Conservation (phyloP, 2,888 invertebrate genomes). For the Agrilus mali region DNA sequence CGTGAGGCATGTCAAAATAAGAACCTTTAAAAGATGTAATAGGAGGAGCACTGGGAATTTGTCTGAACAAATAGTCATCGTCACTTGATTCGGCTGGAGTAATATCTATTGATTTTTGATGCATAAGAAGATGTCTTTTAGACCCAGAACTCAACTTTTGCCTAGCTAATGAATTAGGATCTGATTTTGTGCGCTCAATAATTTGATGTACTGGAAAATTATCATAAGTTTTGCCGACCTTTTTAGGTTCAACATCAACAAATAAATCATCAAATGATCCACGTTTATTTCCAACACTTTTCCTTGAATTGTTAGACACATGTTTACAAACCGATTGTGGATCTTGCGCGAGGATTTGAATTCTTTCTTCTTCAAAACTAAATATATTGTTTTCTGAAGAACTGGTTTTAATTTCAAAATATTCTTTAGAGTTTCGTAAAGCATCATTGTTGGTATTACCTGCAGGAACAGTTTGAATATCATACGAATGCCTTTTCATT, state of each 20-base stretch:
- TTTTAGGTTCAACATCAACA: conserved; percentile 56
- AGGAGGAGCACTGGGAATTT: conserved; percentile 60
- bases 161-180: conserved; percentile 67
- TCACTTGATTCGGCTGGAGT: conserved; percentile 78
- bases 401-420: conserved; percentile 26
- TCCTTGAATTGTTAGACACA: conserved; percentile 19
- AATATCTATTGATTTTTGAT: conserved; percentile 74
- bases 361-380: conserved; percentile 64
- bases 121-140: conserved; percentile 68
- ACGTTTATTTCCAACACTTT: conserved; percentile 20
- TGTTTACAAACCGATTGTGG: conserved; percentile 28
- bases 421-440: conserved; percentile 13
- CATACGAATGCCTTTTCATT: conserved; percentile 16
- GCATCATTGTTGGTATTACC: conserved; percentile 8
- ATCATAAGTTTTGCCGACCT: conserved; percentile 28
- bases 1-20: conserved; percentile 34
- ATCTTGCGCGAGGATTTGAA: conserved; percentile 48
- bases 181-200: conserved; percentile 75
- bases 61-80: conserved; percentile 66
- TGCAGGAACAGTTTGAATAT: conserved; percentile 4
- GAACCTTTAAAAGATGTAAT: conserved; percentile 47
- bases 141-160: conserved; percentile 60
- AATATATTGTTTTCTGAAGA: conserved; percentile 57
- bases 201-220: conserved; percentile 48
- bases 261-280: conserved; percentile 34